Conservation (phyloP, 2,797 vertebrate genomes). For the Danio tinwini region DNA sequence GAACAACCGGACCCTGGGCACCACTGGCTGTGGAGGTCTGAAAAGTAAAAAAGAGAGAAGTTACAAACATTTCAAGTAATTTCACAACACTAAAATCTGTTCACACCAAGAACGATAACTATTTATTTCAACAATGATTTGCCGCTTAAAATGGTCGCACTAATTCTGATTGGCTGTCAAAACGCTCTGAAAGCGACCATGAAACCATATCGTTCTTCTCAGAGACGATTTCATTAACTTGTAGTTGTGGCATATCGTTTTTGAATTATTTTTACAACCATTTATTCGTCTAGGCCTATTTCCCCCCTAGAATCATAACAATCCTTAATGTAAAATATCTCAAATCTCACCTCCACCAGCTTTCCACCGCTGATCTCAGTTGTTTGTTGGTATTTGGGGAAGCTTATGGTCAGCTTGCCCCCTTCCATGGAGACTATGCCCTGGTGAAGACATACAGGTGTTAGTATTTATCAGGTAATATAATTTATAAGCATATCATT, state of each 20-base stretch:
- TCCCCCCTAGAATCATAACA: no score
- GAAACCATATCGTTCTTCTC: no score
- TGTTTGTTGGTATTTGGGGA: constrained; percentile 89
- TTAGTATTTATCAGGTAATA: not conserved
- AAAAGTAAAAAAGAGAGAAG: constrained; percentile 8
- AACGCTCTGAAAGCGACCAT: no score
- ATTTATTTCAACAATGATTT: no score
- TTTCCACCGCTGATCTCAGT: constrained; percentile 87
- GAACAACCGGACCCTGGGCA: constrained; percentile 68
- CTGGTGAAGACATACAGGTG: constrained; percentile 69
- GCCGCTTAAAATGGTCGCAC: no score
- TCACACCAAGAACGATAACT: no score
- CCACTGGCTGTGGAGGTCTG: constrained; percentile 74
- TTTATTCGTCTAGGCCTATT: no score
- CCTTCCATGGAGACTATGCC: constrained; percentile 85
- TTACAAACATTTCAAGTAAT: not conserved
- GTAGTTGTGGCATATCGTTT: no score
- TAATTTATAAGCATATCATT: not conserved
- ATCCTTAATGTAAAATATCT: not conserved
- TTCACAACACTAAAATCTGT: not conserved
- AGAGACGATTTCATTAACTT: no score
- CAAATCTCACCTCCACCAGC: constrained; percentile 84
- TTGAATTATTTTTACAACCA: no score
- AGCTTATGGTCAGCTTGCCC: constrained; percentile 81
- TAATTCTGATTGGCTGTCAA: no score